Evolutionary conservation across 2,888 invertebrate genomes (phyloP), one percentile per base, ranked within the genome.

Genomic region (Tachina grossa): DNA sequence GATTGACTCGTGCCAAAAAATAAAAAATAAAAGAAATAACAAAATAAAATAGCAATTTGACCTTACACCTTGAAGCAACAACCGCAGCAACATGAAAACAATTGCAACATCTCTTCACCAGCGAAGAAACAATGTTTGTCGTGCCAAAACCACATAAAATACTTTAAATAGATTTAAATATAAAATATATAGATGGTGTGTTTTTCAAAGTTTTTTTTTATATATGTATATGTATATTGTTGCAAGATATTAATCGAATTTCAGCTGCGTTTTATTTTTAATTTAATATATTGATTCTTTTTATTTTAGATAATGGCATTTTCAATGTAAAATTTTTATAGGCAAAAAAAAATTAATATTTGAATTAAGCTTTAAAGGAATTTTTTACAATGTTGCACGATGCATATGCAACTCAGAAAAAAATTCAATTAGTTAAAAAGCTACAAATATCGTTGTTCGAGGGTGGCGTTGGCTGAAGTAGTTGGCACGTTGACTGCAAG

Each of bases 1-100:
- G 87, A 87, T 84, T 87, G 87, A 84, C 87, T 87, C 87, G 87
- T 87, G 87, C 85, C 85, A 87, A 84, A 63, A 55, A 61, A n/a
- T n/a, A 51, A 61, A 63, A 51, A 74, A 80, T 14, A 14, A 9
- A 4, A 57, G 14, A 13, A 59, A 59, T n/a, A 80, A 74, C 59
- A 74, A 14, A 31, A 31, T 31, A 31, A 31, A 31, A 31, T 31
- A 31, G 31, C 51, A 41, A 72, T 65, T 55, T 84, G 85, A 86
- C 87, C 87, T 87, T 84, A 86, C 69, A 84, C 76, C 83, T 85
- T 76, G 79, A 47, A 43, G 66, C 49, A 43, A 53, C 76, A 75
- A 16, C 49, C 57, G 6, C 66, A 74, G 53, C 45, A 63, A 57
- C 43, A 69, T 61, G 9, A 63, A 74, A 59, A 57, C 66, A 71